Conservation (phyloP, 2,888 invertebrate species). For the Drosophila robusta region DNA sequence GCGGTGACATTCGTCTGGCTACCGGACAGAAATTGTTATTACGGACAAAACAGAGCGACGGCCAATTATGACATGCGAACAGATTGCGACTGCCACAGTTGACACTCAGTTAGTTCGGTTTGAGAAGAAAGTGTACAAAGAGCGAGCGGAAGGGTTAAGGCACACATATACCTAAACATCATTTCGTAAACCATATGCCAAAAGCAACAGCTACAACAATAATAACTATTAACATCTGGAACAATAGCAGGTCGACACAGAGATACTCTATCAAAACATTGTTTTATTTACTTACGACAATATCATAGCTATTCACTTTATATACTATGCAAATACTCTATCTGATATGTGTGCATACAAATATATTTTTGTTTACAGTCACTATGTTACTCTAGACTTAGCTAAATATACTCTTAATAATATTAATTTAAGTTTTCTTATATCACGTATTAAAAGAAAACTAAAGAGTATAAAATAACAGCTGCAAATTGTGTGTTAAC, state of each 20-base stretch:
- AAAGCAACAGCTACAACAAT: neutral
- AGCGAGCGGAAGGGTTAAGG: constrained; percentile 1
- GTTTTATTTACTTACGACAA: neutral
- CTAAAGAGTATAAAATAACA: neutral
- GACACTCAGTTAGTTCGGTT: constrained; percentile 14
- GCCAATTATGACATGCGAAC: constrained; percentile 38
- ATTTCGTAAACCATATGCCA: constrained; percentile 19
- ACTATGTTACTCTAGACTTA: no score
- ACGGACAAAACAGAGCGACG: constrained; percentile 11
- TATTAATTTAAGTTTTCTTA: no score
- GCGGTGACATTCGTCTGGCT: constrained; percentile 24
- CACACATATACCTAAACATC: neutral
- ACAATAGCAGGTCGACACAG: neutral
- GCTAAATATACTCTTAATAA: no score
- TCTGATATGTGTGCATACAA: no score
- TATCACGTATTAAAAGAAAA: no score
- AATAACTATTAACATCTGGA: neutral
- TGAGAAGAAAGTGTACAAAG: constrained; percentile 1
- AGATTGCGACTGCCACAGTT: constrained; percentile 12
- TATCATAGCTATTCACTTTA: no score
- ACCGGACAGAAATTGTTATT: constrained; percentile 12
- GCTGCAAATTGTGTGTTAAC: neutral
- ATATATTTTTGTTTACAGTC: no score
- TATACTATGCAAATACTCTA: no score
- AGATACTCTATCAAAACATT: neutral